Percentiles rank a stretch among this genome's conserved stretches.
Conservation (phyloP, 2,888 invertebrate species). For the Plusia festucae region DNA sequence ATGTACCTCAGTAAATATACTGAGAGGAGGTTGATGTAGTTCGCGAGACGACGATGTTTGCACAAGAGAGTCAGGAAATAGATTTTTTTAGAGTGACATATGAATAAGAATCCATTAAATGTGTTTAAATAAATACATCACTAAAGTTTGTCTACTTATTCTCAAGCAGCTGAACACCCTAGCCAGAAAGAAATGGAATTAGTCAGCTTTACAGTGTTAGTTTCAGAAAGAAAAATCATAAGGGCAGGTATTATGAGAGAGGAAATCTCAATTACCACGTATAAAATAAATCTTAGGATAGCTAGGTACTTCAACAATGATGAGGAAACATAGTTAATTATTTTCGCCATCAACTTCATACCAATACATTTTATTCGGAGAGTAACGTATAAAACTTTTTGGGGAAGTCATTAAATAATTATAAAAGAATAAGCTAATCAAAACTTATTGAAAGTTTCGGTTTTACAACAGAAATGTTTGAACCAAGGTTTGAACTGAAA, state of each 20-base stretch:
- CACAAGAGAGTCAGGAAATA: constrained; percentile 65
- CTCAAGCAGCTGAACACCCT: background rate
- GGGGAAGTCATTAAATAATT: constrained; percentile 22
- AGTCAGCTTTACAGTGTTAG: background rate
- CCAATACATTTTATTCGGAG: constrained; percentile 6
- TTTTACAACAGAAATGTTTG: constrained; percentile 22
- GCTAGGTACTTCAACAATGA: too few relatives aligned
- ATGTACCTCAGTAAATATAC: constrained; percentile 39
- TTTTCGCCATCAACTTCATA: too few relatives aligned
- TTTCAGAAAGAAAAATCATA: too few relatives aligned
- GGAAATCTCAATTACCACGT: background rate
- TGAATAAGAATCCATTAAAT: constrained; percentile 27
- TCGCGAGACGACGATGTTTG: constrained; percentile 57
- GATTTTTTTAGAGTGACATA: constrained; percentile 62
- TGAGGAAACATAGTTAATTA: too few relatives aligned
- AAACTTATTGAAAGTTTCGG: constrained; percentile 43
- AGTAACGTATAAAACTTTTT: constrained; percentile 29
- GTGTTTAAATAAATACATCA: constrained; percentile 24
- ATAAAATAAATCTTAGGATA: too few relatives aligned
- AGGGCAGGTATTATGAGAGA: background rate
- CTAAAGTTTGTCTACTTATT: background rate
- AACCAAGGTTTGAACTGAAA: constrained; percentile 45
- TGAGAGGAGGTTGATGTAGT: constrained; percentile 29
- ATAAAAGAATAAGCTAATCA: constrained; percentile 24
- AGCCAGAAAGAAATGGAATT: background rate